Evolutionary conservation across 2,797 vertebrate genomes (phyloP).

Genomic region (Emydoidea blandingii): DNA sequence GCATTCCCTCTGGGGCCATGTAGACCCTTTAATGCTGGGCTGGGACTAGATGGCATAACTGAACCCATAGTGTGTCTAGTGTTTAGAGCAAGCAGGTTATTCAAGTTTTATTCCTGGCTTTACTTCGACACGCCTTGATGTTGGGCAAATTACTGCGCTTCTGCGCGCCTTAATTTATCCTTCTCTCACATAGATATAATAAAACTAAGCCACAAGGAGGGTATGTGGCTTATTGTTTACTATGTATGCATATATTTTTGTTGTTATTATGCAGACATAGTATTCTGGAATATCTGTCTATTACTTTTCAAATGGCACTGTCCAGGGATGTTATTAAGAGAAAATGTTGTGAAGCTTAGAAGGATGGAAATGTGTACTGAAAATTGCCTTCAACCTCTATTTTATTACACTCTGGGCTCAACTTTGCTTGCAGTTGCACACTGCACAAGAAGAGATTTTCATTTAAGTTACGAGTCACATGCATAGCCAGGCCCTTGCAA

Average conservation of each 20-base stretch:
- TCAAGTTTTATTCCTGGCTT: rapidly evolving
- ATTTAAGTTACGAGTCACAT: neutral
- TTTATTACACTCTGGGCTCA: neutral
- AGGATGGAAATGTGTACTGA: neutral
- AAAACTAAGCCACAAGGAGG: neutral
- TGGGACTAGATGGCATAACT: neutral
- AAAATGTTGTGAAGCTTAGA: neutral
- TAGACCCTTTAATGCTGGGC: rapidly evolving
- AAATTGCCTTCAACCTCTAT: neutral
- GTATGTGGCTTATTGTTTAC: neutral
- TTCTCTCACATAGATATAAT: too few species aligned
- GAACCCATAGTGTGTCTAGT: neutral
- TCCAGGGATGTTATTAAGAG: neutral
- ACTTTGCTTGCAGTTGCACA: rapidly evolving
- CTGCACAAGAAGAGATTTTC: neutral
- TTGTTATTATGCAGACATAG: neutral
- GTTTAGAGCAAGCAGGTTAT: neutral
- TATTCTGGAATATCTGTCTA: neutral
- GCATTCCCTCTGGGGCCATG: neutral
- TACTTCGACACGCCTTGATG: rapidly evolving
- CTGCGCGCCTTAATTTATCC: neutral
- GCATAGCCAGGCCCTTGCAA: neutral
- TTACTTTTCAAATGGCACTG: neutral
- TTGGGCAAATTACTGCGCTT: rapidly evolving
- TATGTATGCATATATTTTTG: neutral